Base-by-base conservation (phyloP, 2,113 vertebrate species). In the Telmatochromis bifrenatus region DNA sequence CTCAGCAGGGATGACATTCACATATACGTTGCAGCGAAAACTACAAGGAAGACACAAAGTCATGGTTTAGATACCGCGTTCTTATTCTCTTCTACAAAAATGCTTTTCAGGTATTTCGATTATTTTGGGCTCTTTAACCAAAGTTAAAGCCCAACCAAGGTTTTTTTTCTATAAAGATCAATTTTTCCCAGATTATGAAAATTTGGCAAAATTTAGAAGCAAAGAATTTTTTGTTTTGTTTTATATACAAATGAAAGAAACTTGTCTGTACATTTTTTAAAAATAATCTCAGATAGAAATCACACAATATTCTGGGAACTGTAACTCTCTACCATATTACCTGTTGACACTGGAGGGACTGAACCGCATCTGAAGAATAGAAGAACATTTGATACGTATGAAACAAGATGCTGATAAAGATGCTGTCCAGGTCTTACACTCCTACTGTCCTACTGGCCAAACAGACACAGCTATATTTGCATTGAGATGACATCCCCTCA, bases 21-120 rank as follows among this genome's bases (percentile, higher is more conserved):
- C 9, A 15, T 95, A 81, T 37, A 92, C 92, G 89, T 94, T 70
- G 65, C 94, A 90, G 19, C 83, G 6, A 73, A 94, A 97, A 68
- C 96, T 97, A 14, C 15, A 60, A 15, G 35, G n/a, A 23, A 54
- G 26, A 51, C 12, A 31, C 8, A 28, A 12, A 81, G 62, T 53
- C 53, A 31, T 13, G 1, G 1, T 11, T 53, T 37, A 47, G 10
- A 37, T 11, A n/a, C 19, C 6, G 1, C 15, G 0, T 39, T 81
- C 23, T 81, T 81, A 81, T 21, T 53, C 7, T 70, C 14, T 54
- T 77, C 47, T 39, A 7, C 13, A 37, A 21, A 4, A 68, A 35
- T 13, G 23, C 5, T 73, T 54, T 47, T 54, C 35, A 5, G 35
- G 23, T 10, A 54, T 54, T 12, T 28, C 0, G 4, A 11, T 21